Conservation (phyloP, 2,113 vertebrate genomes). For the Numenius arquata region DNA sequence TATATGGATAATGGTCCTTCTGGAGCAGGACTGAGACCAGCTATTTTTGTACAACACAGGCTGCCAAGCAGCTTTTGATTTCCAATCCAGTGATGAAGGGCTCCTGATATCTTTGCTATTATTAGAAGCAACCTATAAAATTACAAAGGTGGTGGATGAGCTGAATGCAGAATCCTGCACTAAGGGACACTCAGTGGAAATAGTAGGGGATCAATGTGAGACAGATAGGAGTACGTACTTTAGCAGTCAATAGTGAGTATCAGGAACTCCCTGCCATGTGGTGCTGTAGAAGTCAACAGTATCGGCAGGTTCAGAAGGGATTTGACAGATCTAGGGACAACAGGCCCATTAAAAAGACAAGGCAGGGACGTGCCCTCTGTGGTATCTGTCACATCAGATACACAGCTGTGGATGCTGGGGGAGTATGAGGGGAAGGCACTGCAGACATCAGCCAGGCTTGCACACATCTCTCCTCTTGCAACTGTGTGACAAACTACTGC, state of each 20-base stretch:
- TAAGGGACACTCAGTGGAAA: neutral
- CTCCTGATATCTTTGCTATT: neutral
- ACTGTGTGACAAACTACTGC: neutral
- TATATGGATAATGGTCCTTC: neutral
- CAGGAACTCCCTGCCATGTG: neutral
- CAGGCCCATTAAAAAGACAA: neutral
- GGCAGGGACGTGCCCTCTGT: neutral
- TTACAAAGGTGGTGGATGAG: neutral
- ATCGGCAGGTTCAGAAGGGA: neutral
- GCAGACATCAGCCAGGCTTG: neutral
- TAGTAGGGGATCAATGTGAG: neutral
- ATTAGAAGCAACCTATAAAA: conserved; percentile 15
- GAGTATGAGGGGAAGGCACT: neutral
- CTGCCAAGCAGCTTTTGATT: conserved; percentile 10
- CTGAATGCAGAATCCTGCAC: neutral
- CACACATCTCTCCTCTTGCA: neutral
- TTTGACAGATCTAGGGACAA: neutral
- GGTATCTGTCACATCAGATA: neutral
- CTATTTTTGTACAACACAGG: neutral
- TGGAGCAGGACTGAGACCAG: neutral
- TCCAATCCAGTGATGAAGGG: neutral
- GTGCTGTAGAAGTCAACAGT: neutral
- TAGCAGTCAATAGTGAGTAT: neutral
- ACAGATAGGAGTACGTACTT: conserved; percentile 6
- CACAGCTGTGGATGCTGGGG: neutral